Percentiles rank a stretch among this genome's conserved stretches.
These are phyloP conservation scores for Ictidomys tridecemlineatus DNA, from an alignment of 2,113 vertebrate genomes.

Conservation along the genomic window DNA sequence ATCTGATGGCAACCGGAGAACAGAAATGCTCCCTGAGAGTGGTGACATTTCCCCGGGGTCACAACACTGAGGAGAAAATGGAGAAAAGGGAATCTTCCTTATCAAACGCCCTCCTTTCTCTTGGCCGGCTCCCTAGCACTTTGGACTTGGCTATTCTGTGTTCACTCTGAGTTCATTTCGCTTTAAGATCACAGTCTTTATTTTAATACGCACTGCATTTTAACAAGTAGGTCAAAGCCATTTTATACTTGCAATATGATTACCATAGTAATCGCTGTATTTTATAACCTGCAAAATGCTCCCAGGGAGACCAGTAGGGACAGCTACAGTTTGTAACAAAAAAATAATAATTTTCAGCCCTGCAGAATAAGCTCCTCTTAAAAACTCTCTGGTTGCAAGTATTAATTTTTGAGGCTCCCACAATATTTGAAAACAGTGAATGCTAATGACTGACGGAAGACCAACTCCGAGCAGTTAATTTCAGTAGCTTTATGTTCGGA, in stretches of 20 bases:
- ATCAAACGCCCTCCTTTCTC: conserved; percentile 76
- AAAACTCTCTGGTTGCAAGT: conserved; percentile 81
- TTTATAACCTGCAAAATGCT: conserved; percentile 84
- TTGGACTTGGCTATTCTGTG: conserved; percentile 75
- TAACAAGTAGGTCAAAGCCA: conserved; percentile 84
- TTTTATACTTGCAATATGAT: conserved; percentile 83
- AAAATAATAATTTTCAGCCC: conserved; percentile 84
- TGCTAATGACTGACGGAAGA: conserved; percentile 75
- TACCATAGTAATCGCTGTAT: conserved; percentile 84
- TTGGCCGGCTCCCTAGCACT: conserved; percentile 72
- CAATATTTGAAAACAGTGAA: conserved; percentile 77
- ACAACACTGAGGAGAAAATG: conserved; percentile 53
- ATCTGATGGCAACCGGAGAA: not conserved
- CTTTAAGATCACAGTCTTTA: conserved; percentile 81
- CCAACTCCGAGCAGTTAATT: conserved; percentile 65
- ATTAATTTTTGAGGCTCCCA: conserved; percentile 80
- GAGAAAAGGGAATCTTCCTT: conserved; percentile 25
- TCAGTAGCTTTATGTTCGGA: conserved; percentile 57
- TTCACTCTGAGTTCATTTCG: conserved; percentile 79
- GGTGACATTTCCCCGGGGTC: conserved; percentile 52
- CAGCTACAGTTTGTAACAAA: conserved; percentile 82
- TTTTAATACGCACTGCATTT: conserved; percentile 74
- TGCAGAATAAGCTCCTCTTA: conserved; percentile 80
- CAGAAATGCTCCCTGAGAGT: not conserved
- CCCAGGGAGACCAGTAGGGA: conserved; percentile 81